phyloP scores from a whole-genome alignment of 2,113 vertebrate species.

The Strix aluco region DNA sequence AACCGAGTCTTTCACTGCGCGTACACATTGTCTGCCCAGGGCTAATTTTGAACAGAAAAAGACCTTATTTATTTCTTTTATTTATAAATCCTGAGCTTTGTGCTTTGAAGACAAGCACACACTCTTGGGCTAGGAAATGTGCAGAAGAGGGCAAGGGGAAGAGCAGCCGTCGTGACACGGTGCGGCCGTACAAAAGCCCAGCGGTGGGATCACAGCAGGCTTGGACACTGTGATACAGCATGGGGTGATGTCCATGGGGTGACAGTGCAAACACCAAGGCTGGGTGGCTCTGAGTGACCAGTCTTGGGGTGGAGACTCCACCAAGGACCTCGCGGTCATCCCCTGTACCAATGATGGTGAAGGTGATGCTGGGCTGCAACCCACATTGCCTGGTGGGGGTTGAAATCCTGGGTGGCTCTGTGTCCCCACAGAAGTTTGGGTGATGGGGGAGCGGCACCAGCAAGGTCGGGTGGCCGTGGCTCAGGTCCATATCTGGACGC shows the following conservation, averaged over 20 bases:
- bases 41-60: conserved; percentile 71
- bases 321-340: background rate
- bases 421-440: background rate
- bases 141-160: background rate
- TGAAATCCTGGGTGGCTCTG: background rate
- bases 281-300: background rate
- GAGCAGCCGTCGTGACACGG: rapidly evolving
- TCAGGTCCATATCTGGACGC: background rate
- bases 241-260: background rate
- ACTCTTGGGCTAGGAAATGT: background rate
- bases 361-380: background rate
- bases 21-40: conserved; percentile 37
- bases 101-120: background rate
- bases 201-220: background rate
- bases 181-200: rapidly evolving
- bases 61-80: conserved; percentile 61
- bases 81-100: conserved; percentile 42
- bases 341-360: background rate
- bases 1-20: conserved; percentile 54
- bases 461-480: background rate
- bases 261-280: rapidly evolving
- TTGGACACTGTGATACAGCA: rapidly evolving
- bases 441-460: background rate
- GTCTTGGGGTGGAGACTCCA: background rate
- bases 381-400: rapidly evolving